These are phyloP conservation scores for Aphelinus certus DNA, from an alignment of 1,140 invertebrate genomes.

Conservation along the genomic window DNA sequence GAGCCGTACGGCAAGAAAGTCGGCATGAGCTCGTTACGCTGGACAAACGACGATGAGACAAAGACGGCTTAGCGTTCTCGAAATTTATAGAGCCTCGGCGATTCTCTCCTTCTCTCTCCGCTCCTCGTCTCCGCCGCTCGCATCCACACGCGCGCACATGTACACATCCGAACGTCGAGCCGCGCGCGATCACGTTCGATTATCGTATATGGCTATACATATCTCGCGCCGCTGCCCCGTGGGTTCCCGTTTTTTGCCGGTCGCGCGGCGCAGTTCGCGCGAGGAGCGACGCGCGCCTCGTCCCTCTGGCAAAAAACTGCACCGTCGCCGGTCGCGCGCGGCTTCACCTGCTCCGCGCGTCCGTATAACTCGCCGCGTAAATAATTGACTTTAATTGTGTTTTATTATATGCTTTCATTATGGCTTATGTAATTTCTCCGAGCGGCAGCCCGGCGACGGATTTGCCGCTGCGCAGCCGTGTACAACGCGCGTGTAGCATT, in stretches of 20 bases:
- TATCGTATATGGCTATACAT: constrained; percentile 38
- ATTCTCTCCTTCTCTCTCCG: background rate
- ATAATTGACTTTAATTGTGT: constrained; percentile 39
- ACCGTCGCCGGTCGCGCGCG: too few species aligned
- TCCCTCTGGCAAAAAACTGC: too few species aligned
- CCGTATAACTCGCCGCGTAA: constrained; percentile 36
- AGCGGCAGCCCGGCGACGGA: background rate
- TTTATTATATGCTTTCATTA: constrained; percentile 37
- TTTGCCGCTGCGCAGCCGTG: background rate
- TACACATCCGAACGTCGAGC: too few species aligned
- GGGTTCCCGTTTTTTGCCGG: too few species aligned
- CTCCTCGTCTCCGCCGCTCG: too few species aligned
- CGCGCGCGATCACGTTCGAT: constrained; percentile 25
- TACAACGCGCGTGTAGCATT: background rate
- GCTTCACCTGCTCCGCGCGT: background rate
- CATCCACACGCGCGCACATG: background rate
- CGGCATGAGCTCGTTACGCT: constrained; percentile 29
- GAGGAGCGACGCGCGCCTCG: background rate
- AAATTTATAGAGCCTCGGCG: constrained; percentile 30
- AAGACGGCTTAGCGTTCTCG: constrained; percentile 25
- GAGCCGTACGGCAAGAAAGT: constrained; percentile 3
- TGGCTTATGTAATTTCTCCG: constrained; percentile 28
- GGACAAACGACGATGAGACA: constrained; percentile 38
- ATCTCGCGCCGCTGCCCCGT: constrained; percentile 5
- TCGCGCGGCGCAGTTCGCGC: background rate